Evolutionary conservation across 2,888 invertebrate genomes (phyloP), one percentile per base, ranked within the genome.

Genomic region (Griposia aprilina): DNA sequence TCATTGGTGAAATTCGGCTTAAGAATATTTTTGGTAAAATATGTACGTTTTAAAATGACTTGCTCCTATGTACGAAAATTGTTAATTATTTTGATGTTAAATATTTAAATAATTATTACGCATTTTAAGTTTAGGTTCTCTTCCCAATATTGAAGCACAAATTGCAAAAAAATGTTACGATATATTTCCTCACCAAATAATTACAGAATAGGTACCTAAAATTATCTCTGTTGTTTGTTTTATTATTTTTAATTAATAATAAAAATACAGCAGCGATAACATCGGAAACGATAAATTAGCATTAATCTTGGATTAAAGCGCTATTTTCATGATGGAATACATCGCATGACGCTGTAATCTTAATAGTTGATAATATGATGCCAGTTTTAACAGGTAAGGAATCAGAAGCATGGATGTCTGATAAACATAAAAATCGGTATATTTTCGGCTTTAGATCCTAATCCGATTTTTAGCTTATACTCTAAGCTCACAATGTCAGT

Each of bases 261-360:
- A 36, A 36, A 36, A n/a, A 26, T 10, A 45, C 7, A 4, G 11
- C 20, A 36, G 17, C 23, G 36, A 50, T 75, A 26, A n/a, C 11
- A n/a, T 74, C 17, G 1, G 17, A 59, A 74, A 75, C 17, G 52
- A 50, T 6, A 23, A 23, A 52, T 62, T 52, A 50, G 1, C 2
- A 62, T 36, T 62, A 30, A 76, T 63, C 76, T 63, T 30, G 52
- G 45, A 63, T 76, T 55, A 52, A 20, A 62, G n/a, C 76, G 20
- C 2, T 52, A 30, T 76, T 52, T 30, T 10, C 7, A 1, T n/a
- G 52, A 45, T n/a, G 5, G 23, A 70, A 41, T 41, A 41, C 23
- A 41, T 75, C 23, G 50, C 41, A 75, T 8, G 48, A 60, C 8
- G 5, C 5, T 30, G 13, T 10, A 10, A 41, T 41, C 41, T n/a